Conservation (phyloP, 37 sponge, comb jelly and placozoan genomes). For the Lycopodina hypogea region DNA sequence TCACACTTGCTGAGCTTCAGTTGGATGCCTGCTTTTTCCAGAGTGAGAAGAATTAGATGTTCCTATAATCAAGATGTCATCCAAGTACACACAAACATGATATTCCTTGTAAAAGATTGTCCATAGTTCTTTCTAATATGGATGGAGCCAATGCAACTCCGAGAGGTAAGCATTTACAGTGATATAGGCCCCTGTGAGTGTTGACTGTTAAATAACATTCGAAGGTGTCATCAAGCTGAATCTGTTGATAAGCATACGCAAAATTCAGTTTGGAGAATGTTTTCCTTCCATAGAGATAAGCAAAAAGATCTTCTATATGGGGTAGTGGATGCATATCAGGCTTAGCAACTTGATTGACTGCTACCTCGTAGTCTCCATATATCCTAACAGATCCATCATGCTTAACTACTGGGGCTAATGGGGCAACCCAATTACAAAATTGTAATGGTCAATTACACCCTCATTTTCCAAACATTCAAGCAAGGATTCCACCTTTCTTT, state of each 20-base stretch:
- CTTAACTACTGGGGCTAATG: conserved; percentile 9
- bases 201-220: conserved; percentile 1
- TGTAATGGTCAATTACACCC: conserved; percentile 1
- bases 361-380: conserved; percentile 19
- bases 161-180: conserved; percentile 35
- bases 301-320: conserved; percentile 11
- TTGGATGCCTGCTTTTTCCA: conserved; percentile 17
- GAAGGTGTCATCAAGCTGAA: conserved; percentile 15
- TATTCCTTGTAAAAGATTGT: conserved; percentile 16
- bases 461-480: not conserved
- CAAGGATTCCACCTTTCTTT: too few species aligned
- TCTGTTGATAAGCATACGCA: conserved; percentile 15
- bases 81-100: conserved; percentile 9
- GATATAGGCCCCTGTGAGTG: conserved; percentile 37
- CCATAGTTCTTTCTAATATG: conserved; percentile 45
- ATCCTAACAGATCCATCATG: not conserved
- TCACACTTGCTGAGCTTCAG: conserved; percentile 22
- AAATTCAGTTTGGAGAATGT: conserved; percentile 22
- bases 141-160: conserved; percentile 37
- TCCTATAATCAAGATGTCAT: conserved; percentile 40
- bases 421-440: conserved; percentile 19
- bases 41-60: conserved; percentile 14
- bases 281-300: conserved; percentile 14
- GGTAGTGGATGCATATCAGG: conserved; percentile 16
- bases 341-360: conserved; percentile 24